Evolutionary conservation across 2,113 vertebrate genomes (phyloP).

Genomic region (Microcebus lehilahytsara): DNA sequence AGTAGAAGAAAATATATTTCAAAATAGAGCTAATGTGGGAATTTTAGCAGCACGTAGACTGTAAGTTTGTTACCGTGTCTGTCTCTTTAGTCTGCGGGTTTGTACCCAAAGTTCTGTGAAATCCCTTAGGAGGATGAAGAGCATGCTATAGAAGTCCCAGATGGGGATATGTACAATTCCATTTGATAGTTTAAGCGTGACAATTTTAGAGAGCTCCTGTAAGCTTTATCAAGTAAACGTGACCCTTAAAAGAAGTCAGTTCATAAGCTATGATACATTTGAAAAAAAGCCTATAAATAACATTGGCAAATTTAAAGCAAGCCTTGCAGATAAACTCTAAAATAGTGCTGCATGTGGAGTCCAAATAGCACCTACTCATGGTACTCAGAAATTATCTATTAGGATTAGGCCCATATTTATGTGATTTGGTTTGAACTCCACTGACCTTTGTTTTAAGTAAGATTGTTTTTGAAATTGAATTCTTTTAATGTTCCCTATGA

Average conservation of each 20-base stretch:
- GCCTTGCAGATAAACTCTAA: neutral
- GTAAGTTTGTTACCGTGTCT: neutral
- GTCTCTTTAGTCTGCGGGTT: neutral
- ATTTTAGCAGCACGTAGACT: neutral
- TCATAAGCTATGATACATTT: neutral
- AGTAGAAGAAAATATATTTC: neutral
- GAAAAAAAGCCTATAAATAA: neutral
- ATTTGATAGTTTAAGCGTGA: constrained; percentile 31
- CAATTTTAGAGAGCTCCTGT: neutral
- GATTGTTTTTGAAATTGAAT: neutral
- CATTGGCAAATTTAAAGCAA: constrained; percentile 18
- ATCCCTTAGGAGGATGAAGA: neutral
- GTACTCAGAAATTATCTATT: neutral
- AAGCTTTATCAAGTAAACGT: constrained; percentile 37
- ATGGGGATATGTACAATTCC: neutral
- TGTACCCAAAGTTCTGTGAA: neutral
- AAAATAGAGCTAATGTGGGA: neutral
- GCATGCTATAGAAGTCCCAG: neutral
- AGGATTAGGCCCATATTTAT: neutral
- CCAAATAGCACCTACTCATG: neutral
- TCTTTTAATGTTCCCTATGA: neutral
- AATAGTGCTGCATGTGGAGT: neutral
- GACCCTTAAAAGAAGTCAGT: constrained; percentile 4
- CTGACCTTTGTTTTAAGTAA: neutral
- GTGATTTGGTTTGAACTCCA: neutral